phyloP scores from a whole-genome alignment of 2,113 vertebrate species.

The Elaphurus davidianus region DNA sequence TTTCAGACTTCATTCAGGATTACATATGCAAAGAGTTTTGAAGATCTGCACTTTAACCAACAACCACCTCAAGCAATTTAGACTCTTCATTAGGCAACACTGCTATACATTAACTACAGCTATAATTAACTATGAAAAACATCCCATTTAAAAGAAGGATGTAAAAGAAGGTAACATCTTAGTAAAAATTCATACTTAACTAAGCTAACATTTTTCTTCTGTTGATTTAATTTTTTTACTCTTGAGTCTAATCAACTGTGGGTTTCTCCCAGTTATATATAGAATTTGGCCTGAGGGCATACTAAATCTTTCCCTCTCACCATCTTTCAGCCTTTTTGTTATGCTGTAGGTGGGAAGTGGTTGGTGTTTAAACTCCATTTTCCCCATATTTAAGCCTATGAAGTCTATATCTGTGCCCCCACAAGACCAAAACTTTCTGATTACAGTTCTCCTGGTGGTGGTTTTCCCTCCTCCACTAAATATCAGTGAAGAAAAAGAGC shows the following conservation, averaged over 20 bases:
- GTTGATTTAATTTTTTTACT: slow-evolving; percentile 19
- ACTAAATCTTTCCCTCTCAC: neutral
- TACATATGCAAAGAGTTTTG: neutral
- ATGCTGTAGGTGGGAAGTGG: neutral
- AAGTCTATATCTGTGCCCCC: neutral
- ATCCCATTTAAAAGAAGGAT: neutral
- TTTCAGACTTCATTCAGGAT: slow-evolving; percentile 33
- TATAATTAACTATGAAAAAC: slow-evolving; percentile 44
- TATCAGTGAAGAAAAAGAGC: slow-evolving; percentile 21
- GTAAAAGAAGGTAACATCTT: slow-evolving; percentile 16
- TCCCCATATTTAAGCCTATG: neutral
- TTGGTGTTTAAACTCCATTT: slow-evolving; percentile 22
- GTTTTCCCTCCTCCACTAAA: neutral
- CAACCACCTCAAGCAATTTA: neutral
- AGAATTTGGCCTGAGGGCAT: slow-evolving; percentile 31
- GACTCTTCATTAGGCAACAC: slow-evolving; percentile 38
- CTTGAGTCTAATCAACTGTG: slow-evolving; percentile 11
- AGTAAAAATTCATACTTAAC: slow-evolving; percentile 22
- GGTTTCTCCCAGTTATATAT: slow-evolving; percentile 12
- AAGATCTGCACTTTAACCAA: neutral
- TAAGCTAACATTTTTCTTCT: slow-evolving; percentile 36
- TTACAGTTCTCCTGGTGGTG: neutral
- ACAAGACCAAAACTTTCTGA: slow-evolving; percentile 13
- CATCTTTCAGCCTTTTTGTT: slow-evolving; percentile 4
- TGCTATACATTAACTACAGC: neutral